phyloP scores from a whole-genome alignment of 2,797 vertebrate genomes.

The Cetoscarus ocellatus region DNA sequence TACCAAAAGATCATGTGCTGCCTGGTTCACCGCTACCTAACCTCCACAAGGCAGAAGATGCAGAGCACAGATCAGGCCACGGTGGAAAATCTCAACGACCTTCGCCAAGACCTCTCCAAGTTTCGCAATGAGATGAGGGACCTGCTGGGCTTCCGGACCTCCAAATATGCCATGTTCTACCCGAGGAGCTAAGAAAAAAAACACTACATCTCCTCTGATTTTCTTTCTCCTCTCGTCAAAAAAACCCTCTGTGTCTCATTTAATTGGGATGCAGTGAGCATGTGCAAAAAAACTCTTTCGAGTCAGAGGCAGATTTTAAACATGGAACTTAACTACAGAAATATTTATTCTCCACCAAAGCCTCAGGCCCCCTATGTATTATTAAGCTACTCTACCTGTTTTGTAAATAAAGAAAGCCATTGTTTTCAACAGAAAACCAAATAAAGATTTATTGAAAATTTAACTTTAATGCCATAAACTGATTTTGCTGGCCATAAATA shows the following conservation, averaged over 20 bases:
- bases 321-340: slow-evolving; percentile 73
- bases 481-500: slow-evolving; percentile 4
- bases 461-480: slow-evolving; percentile 23
- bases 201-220: slow-evolving; percentile 32
- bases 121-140: slow-evolving; percentile 99
- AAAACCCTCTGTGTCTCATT: slow-evolving; percentile 53
- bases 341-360: slow-evolving; percentile 76
- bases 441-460: slow-evolving; percentile 77
- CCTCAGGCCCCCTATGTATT: slow-evolving; percentile 70
- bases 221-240: slow-evolving; percentile 19
- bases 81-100: slow-evolving; percentile 96
- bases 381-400: slow-evolving; percentile 72
- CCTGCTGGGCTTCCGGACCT: slow-evolving; percentile 97
- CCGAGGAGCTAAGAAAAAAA: slow-evolving; percentile 89
- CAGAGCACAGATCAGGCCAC: slow-evolving; percentile 98
- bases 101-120: slow-evolving; percentile 97
- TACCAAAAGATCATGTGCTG: slow-evolving; percentile 99
- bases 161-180: slow-evolving; percentile 99
- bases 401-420: slow-evolving; percentile 81
- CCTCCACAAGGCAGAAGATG: slow-evolving; percentile 97
- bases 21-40: slow-evolving; percentile 97
- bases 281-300: slow-evolving; percentile 73
- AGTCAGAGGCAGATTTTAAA: slow-evolving; percentile 61
- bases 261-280: slow-evolving; percentile 71
- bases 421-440: slow-evolving; percentile 77